Evolutionary conservation across 2,888 invertebrate species (phyloP).

Genomic region (Pyrochroa serraticornis): DNA sequence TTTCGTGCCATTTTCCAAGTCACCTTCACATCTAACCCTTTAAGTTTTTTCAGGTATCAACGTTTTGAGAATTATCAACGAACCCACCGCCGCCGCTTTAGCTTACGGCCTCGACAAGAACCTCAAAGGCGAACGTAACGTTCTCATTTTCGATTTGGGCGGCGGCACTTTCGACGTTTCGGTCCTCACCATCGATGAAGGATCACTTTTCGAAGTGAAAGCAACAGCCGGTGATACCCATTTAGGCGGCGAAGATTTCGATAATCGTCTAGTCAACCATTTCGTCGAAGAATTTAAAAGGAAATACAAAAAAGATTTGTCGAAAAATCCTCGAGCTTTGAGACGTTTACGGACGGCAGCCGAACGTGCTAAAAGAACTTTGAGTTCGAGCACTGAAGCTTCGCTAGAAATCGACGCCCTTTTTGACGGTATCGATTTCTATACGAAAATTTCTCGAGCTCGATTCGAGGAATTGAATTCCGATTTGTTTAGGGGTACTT

Average conservation of each 20-base stretch:
- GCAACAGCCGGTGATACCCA: conserved; percentile 86
- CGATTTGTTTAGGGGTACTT: conserved; percentile 74
- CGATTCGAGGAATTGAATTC: conserved; percentile 78
- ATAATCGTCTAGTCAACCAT: conserved; percentile 64
- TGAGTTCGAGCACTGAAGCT: conserved; percentile 62
- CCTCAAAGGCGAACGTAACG: conserved; percentile 68
- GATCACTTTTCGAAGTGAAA: conserved; percentile 82
- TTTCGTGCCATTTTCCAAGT: too few species aligned
- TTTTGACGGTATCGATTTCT: conserved; percentile 62
- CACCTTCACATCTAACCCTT: background rate
- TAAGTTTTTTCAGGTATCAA: conserved; percentile 65
- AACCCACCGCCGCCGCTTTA: conserved; percentile 78
- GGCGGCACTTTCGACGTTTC: conserved; percentile 81
- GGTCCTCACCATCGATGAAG: conserved; percentile 80
- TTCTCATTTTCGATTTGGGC: conserved; percentile 72
- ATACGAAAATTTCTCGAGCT: conserved; percentile 75
- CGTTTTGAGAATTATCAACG: conserved; percentile 82
- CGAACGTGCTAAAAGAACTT: conserved; percentile 61
- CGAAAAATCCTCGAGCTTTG: conserved; percentile 56
- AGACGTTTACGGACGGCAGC: conserved; percentile 61
- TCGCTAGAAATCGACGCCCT: conserved; percentile 61
- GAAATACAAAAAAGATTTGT: conserved; percentile 60
- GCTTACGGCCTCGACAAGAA: conserved; percentile 76
- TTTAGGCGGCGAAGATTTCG: conserved; percentile 76
- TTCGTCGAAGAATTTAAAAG: conserved; percentile 65